Evolutionary conservation across 2,888 invertebrate genomes (phyloP), one percentile per base, ranked within the genome.

Genomic region (Drosophila yooni): DNA sequence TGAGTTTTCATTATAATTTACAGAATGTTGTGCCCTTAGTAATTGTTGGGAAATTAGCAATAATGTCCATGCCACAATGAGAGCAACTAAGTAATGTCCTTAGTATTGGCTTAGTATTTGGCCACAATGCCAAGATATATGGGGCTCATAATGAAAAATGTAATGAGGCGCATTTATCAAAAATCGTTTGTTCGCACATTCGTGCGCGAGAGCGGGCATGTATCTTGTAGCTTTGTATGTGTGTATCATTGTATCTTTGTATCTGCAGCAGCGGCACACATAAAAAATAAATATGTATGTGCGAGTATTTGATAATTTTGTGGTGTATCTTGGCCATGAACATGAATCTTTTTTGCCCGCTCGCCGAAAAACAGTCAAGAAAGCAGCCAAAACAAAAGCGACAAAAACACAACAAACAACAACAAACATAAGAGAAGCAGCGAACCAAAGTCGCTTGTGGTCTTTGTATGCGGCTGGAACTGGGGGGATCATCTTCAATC

Each of bases 121-220:
- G 67, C 21, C 80, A 83, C 84, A 84, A 80, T 70, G 70, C 56
- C 29, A 51, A 73, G 85, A 85, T 81, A 79, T 74, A 88, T 88
- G 63, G 48, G 48, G 34, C 69, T 75, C 88, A 81, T 85, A 85
- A 85, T 85, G 83, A 85, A 85, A 85, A 88, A 72, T 81, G 79
- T 85, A 85, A 85, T 88, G 82, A 85, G 71, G 51, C 57, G 63
- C 76, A 89, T 88, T 90, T 91, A 91, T 90, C 87, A 90, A 91
- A 88, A 84, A 88, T 85, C 78, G 79, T 88, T 89, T 88, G 83
- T 82, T 80, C 76, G 52, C 77, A 56, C 50, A 62, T 34, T 43
- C 21, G 71, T 53, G 70, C 11, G 63, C 59, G 59, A 53, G 70
- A 50, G 58, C 25, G 53, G 57, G 46, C 76, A 54, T 71, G 69